Evolutionary conservation across 2,888 invertebrate genomes (phyloP).

Genomic region (Phalera bucephala): DNA sequence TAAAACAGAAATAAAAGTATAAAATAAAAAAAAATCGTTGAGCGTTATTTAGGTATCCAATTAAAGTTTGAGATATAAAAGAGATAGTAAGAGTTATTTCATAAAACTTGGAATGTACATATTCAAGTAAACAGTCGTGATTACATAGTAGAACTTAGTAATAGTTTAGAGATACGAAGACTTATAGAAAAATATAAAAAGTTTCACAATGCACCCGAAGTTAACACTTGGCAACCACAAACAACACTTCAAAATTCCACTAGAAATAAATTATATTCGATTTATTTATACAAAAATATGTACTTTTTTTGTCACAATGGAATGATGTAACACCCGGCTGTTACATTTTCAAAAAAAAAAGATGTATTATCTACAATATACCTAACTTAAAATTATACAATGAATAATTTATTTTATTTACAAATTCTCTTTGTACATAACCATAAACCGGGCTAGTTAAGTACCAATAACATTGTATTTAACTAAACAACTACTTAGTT

Average conservation of each 20-base stretch:
- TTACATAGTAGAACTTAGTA: slow-evolving; percentile 38
- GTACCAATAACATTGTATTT: slow-evolving; percentile 61
- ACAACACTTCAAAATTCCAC: slow-evolving; percentile 72
- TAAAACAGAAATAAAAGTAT: slow-evolving; percentile 5
- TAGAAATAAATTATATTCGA: slow-evolving; percentile 76
- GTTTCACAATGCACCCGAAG: slow-evolving; percentile 67
- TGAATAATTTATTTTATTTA: slow-evolving; percentile 72
- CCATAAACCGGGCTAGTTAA: slow-evolving; percentile 61
- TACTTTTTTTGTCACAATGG: slow-evolving; percentile 41
- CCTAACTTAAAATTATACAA: slow-evolving; percentile 57
- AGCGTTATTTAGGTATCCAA: too few relatives aligned
- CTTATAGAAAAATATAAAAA: slow-evolving; percentile 34
- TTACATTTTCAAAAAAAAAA: slow-evolving; percentile 47
- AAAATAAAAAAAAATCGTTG: too few relatives aligned
- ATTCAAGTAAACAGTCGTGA: slow-evolving; percentile 31
- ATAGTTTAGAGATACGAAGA: slow-evolving; percentile 36
- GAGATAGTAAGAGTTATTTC: slow-evolving; percentile 18
- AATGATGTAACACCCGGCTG: slow-evolving; percentile 63
- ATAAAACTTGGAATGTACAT: slow-evolving; percentile 29
- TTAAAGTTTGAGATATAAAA: too few relatives aligned
- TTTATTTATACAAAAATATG: slow-evolving; percentile 48
- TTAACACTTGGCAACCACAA: slow-evolving; percentile 51
- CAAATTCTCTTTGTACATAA: slow-evolving; percentile 71
- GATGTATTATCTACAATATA: slow-evolving; percentile 57
- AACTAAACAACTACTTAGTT: slow-evolving; percentile 66